phyloP scores from a whole-genome alignment of 1,140 invertebrate species.

The Antheraea mylitta region DNA sequence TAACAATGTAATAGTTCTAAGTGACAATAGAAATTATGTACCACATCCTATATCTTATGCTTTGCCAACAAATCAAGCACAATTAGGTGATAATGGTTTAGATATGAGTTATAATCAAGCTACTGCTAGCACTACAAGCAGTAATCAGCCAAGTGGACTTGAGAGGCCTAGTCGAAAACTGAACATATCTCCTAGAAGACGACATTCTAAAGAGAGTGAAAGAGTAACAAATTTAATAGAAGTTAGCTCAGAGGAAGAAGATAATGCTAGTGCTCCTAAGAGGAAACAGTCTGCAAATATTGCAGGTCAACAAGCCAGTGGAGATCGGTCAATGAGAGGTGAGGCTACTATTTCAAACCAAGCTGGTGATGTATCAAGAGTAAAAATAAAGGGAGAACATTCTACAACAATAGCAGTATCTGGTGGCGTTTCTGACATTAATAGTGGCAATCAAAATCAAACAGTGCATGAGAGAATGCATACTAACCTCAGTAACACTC shows the following conservation, averaged over 20 bases:
- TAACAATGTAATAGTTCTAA: conserved; percentile 49
- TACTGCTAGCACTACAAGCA: conserved; percentile 15
- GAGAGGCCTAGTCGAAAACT: conserved; percentile 66
- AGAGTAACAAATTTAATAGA: conserved; percentile 57
- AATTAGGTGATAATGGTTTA: not conserved
- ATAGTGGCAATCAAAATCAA: not conserved
- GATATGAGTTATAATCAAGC: conserved; percentile 27
- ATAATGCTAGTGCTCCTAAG: conserved; percentile 50
- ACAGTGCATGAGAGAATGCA: not conserved
- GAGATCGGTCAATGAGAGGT: conserved; percentile 19
- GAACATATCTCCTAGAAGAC: conserved; percentile 66
- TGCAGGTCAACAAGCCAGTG: conserved; percentile 26
- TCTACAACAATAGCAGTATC: conserved; percentile 16
- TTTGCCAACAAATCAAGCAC: conserved; percentile 26
- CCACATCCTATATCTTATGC: conserved; percentile 46
- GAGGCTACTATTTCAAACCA: conserved; percentile 10
- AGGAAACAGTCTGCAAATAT: conserved; percentile 50
- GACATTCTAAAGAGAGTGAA: conserved; percentile 61
- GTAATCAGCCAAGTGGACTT: conserved; percentile 32
- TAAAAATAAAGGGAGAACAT: conserved; percentile 59
- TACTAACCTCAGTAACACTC: not conserved
- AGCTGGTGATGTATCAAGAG: conserved; percentile 24
- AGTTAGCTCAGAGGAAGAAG: conserved; percentile 75
- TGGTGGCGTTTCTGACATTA: not conserved
- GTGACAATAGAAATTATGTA: conserved; percentile 50